Conservation (phyloP, 2,797 vertebrate species). For the Pterois miles region DNA sequence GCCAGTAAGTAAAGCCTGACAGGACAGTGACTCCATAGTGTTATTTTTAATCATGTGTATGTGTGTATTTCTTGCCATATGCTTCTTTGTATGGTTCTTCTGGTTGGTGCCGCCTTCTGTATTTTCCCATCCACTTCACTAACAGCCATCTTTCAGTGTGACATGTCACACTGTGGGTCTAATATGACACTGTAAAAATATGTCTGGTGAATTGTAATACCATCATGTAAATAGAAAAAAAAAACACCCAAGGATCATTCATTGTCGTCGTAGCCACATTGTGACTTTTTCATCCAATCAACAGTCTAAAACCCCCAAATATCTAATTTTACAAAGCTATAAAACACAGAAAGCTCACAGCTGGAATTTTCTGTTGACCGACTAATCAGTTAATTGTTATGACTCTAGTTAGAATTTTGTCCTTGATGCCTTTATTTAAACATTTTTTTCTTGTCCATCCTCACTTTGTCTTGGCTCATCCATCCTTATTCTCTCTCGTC, state of each 20-base stretch:
- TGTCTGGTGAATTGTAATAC: too few relatives aligned
- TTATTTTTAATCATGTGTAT: background rate
- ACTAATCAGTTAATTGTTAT: background rate
- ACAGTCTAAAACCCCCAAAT: background rate
- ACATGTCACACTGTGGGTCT: too few relatives aligned
- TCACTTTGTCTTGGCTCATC: too few relatives aligned
- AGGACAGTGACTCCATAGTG: background rate
- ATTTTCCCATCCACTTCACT: background rate
- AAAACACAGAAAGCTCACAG: background rate
- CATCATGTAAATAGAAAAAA: background rate
- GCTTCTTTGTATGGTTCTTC: background rate
- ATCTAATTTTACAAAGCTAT: background rate
- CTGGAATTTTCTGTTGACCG: too few relatives aligned
- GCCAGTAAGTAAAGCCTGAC: slow-evolving; percentile 90
- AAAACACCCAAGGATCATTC: background rate
- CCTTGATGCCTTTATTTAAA: background rate
- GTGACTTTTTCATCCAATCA: background rate
- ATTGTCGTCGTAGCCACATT: background rate
- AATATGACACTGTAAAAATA: too few relatives aligned
- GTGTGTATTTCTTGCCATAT: background rate
- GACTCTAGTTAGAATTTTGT: background rate
- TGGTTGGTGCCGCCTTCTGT: background rate
- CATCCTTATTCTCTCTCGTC: too few relatives aligned
- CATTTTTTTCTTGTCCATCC: background rate
- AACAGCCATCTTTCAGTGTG: too few relatives aligned